Evolutionary conservation across 2,113 vertebrate species (phyloP), one percentile per base, ranked within the genome.

Genomic region (Mellivora capensis): DNA sequence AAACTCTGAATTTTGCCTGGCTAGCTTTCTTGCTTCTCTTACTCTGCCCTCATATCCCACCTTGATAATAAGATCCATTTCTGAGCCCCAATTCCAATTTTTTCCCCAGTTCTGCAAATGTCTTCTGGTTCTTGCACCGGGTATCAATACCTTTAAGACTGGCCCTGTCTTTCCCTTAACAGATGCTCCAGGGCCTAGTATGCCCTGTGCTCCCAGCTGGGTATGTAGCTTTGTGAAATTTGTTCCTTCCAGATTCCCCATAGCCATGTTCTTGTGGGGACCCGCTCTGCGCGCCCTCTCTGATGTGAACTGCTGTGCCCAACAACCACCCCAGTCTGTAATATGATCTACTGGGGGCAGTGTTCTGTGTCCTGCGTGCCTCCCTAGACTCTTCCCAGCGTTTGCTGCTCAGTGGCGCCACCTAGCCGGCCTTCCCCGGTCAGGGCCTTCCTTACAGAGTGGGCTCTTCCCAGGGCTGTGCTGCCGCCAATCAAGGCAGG

Each of bases 281-380:
- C 1, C 0, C 12, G 31, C 23, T 59, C 72, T 67, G 15, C 13
- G 37, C 23, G 20, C 47, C 29, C 7, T 37, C 44, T 57, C 23
- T 74, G 47, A 42, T 62, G 57, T 8, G 23, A 72, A 54, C 9
- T 25, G n/a, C 52, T 83, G 7, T 23, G 88, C 44, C 37, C 59
- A 1, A 7, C 47, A 81, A 11, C 17, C 7, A 69, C 49, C 27
- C 27, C 37, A 4, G 31, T n/a, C 44, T 49, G 37, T 77, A 2
- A 44, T 0, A 0, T 0, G 62, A 34, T 9, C 6, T 25, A 25
- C 10, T 29, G 59, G 29, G 14, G 1, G 57, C 18, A 10, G 18
- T 29, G 14, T 67, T 49, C 71, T 42, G 23, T 74, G 39, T 76
- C 27, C 31, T 77, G 10, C 2, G 27, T 23, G 0, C 34, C 61